Base-by-base conservation (phyloP, 2,113 vertebrate genomes). In the Ahaetulla prasina region DNA sequence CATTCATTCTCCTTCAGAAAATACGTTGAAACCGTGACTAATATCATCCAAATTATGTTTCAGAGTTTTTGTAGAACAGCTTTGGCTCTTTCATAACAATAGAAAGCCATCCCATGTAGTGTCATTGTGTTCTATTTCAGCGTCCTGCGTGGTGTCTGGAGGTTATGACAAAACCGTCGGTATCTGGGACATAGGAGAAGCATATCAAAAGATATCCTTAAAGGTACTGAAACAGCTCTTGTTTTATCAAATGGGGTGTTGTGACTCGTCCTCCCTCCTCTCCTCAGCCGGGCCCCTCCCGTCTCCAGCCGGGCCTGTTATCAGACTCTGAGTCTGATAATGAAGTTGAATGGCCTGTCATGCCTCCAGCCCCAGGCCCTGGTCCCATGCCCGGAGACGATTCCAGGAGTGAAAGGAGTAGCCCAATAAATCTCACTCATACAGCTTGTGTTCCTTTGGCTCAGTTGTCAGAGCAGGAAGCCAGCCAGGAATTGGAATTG, bases 151-250 rank as follows among this genome's bases (percentile, higher is more conserved):
- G 1, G 95, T 97, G 85, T 98, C 98, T 18, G 97, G 98, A 4
- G 96, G 97, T 20, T 98, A 97, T 2, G 98, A 98, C 94, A 97
- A 93, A 94, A 95, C 94, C 0, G 94, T 98, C 94, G 92, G 96
- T 92, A 45, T 98, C 91, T 98, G 98, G 98, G 97, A 98, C 93
- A 94, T 93, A 92, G 95, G 85, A 20, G 93, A 96, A 63, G 95
- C 96, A 50, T 97, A 93, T 93, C 97, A 90, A 95, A 97, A 97
- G 74, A 93, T 98, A 85, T 90, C 92, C 25, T 93, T 98, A 93
- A 98, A 98, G 98, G 98, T 98, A 97, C 6, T 22, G 2, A n/a
- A 53, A 55, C 7, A 93, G 43, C 27, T 94, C 55, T 91, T 85
- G 27, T 7, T 92, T 86, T 25, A 23, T 87, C 14, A 85, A 91